Conservation (phyloP, 2,113 vertebrate species). For the Polypterus bichir region DNA sequence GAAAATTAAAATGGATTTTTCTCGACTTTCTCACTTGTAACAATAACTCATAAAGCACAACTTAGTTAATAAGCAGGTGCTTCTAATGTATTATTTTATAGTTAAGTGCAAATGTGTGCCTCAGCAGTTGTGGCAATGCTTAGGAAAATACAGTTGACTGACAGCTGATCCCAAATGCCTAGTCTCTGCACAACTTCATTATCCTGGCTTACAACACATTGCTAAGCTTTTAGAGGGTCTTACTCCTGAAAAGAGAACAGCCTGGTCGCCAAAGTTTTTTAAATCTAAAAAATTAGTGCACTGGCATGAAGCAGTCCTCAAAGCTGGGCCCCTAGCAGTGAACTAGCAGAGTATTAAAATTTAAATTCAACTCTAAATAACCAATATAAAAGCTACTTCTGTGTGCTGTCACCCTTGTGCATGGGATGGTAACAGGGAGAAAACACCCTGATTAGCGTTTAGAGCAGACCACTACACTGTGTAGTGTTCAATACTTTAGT, state of each 20-base stretch:
- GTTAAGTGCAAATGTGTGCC: too few species aligned
- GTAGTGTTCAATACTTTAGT: conserved; percentile 84
- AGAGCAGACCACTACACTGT: conserved; percentile 79
- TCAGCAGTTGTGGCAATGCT: too few species aligned
- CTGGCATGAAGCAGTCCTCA: conserved; percentile 51
- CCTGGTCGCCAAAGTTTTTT: conserved; percentile 49
- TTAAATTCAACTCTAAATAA: conserved; percentile 64
- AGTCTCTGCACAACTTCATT: too few species aligned
- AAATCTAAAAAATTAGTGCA: conserved; percentile 65
- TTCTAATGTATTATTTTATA: too few species aligned
- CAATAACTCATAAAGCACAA: too few species aligned
- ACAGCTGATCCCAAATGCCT: too few species aligned
- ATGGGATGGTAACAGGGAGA: conserved; percentile 78
- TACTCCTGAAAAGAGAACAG: conserved; percentile 51
- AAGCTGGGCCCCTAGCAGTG: conserved; percentile 49
- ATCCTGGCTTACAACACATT: too few species aligned
- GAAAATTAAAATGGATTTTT: too few species aligned
- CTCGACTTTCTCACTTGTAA: too few species aligned
- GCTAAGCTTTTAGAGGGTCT: neutral
- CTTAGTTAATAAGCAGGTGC: too few species aligned
- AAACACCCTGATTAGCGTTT: conserved; percentile 84
- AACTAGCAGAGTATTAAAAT: conserved; percentile 60
- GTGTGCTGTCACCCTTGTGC: conserved; percentile 60
- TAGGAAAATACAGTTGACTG: too few species aligned
- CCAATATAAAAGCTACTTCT: conserved; percentile 63